Evolutionary conservation across 2,113 vertebrate species (phyloP), one percentile per base, ranked within the genome.

Genomic region (Callopanchax toddi): DNA sequence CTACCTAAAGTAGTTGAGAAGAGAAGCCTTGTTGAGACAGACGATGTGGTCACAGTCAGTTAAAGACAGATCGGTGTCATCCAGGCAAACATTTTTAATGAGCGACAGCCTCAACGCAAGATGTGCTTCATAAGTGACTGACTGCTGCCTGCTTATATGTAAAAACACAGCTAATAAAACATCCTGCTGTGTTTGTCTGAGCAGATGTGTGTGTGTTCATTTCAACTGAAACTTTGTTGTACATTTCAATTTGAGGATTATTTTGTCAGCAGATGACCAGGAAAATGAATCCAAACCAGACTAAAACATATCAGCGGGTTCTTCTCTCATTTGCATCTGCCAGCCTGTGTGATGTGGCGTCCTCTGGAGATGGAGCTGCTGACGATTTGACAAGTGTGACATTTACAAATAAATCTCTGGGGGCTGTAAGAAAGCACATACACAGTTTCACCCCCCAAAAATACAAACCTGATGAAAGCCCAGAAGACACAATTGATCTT

Each of bases 51-150:
- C 76, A 86, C 81, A 71, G 76, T 78, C 64, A 73, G 75, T 44
- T 86, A 50, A 67, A 83, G 50, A 73, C 80, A 74, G 69, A 65
- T 60, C 44, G 58, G 65, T 76, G 69, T 84, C 89, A 87, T 60
- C 76, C 86, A 90, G 85, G 86, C 86, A 87, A 74, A 85, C 46
- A 86, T 69, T 90, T 89, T 89, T 89, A 90, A 90, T 90, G 85
- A 87, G 88, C 70, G 46, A 74, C 60, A n/a, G n/a, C n/a, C n/a
- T n/a, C n/a, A 71, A 74, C 67, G 61, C 18, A 54, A 71, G 73
- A 71, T 8, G 34, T 76, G 74, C 43, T 67, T 71, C 71, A 79
- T 60, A 69, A 74, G 57, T 78, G 69, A 66, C 54, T 72, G 46
- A 72, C 54, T 40, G 20, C 36, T 46, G 71, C 20, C 37, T 70